phyloP scores from a whole-genome alignment of 2,113 vertebrate species.

The Sylvietta virens region DNA sequence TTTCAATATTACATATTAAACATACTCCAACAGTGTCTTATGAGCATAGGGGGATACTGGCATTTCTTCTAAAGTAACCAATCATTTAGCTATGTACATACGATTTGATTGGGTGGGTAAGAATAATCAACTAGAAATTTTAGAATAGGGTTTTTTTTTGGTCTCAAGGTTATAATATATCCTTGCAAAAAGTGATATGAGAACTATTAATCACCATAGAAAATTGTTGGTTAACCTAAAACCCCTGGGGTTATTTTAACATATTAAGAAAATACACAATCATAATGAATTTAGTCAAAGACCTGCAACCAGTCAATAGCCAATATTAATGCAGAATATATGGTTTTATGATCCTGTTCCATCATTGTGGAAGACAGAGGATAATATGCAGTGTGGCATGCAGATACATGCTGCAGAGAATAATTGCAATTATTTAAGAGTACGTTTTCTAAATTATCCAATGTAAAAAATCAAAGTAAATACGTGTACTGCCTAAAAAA shows the following conservation, averaged over 20 bases:
- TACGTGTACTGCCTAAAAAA: background rate
- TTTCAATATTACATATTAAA: background rate
- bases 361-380: fast-evolving
- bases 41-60: background rate
- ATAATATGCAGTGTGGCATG: background rate
- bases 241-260: background rate
- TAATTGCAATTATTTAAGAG: background rate
- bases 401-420: background rate
- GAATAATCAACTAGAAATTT: background rate
- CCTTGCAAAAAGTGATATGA: background rate
- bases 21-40: background rate
- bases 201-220: background rate
- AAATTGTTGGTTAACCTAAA: background rate
- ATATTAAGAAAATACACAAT: background rate
- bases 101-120: background rate
- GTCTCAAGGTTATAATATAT: background rate
- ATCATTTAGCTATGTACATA: background rate
- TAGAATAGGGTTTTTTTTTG: background rate
- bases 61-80: background rate
- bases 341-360: background rate
- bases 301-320: background rate
- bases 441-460: background rate
- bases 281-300: background rate
- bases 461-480: background rate
- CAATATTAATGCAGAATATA: background rate